Base-by-base conservation (phyloP, 2,888 invertebrate genomes). In the Drosophila glabriapex region DNA sequence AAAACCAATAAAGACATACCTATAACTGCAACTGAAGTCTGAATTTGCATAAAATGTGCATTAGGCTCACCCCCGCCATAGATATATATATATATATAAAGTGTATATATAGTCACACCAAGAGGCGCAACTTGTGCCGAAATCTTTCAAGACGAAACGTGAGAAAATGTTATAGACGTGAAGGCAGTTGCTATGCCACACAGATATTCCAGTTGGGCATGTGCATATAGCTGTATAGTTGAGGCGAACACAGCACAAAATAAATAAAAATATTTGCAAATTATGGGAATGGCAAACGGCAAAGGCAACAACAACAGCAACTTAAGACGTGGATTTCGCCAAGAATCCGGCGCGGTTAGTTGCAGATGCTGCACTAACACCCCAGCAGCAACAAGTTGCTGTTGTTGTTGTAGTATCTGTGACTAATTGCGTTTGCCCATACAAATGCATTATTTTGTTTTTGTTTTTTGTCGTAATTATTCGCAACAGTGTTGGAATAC, bases 101-200 rank as follows among this genome's bases (percentile, higher is more conserved):
- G 22, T 56, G 19, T 56, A 12, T 39, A 14, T n/a, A 41, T 39
- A 50, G 49, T 66, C 66, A 54, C 60, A 65, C 63, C 76, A 88
- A 25, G 41, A 87, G 90, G 85, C 82, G 90, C 91, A 85, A 91
- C 91, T 91, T 86, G 85, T 86, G 91, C 90, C 90, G 91, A 87
- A 87, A 91, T 90, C 84, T 83, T 83, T 78, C 84, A 83, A 89
- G 70, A 76, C 83, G 87, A 91, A 91, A 91, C 91, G 89, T 91
- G 89, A 89, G 91, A 89, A 89, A 91, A 91, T 89, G 78, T 91
- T 91, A 87, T 74, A 83, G 74, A 73, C 86, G 28, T 33, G 61
- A 71, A 81, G 77, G 80, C 66, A 82, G 79, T 81, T 78, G 79
- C 73, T 64, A 71, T 64, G 68, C 63, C 52, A 64, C 52, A 73